phyloP scores from a whole-genome alignment of 2,888 invertebrate genomes.

The Ectropis crepuscularia region DNA sequence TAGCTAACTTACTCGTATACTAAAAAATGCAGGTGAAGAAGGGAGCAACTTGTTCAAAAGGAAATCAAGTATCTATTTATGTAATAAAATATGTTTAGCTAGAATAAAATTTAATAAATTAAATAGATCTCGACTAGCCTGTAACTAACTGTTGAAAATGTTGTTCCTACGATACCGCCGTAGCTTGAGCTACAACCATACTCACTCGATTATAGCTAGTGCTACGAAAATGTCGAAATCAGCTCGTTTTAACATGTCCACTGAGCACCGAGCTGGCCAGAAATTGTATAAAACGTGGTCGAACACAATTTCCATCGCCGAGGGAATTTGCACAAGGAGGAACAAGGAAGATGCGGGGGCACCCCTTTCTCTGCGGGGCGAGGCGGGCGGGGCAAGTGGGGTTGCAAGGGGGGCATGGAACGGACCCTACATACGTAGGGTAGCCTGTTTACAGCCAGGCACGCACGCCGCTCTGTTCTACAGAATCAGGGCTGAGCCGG shows the following conservation, averaged over 20 bases:
- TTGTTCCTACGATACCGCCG: too few species aligned
- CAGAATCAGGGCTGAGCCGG: slow-evolving; percentile 82
- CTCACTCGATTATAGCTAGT: neutral
- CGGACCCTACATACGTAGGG: slow-evolving; percentile 80
- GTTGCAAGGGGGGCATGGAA: slow-evolving; percentile 64
- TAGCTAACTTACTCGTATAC: too few species aligned
- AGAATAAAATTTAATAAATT: too few species aligned
- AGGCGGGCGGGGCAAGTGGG: slow-evolving; percentile 33
- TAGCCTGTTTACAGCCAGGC: slow-evolving; percentile 82
- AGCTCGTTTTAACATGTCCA: slow-evolving; percentile 48
- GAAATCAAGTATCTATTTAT: too few species aligned
- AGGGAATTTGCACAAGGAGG: slow-evolving; percentile 85
- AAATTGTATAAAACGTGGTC: slow-evolving; percentile 85
- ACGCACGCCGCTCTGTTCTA: slow-evolving; percentile 82
- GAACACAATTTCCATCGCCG: slow-evolving; percentile 83
- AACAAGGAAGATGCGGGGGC: slow-evolving; percentile 81
- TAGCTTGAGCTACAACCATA: neutral
- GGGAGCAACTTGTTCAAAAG: too few species aligned
- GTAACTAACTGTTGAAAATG: too few species aligned
- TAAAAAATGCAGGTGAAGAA: too few species aligned
- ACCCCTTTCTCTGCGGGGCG: slow-evolving; percentile 77
- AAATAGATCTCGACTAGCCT: too few species aligned
- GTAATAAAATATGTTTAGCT: too few species aligned
- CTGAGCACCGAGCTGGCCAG: slow-evolving; percentile 65
- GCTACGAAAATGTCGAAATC: slow-evolving; percentile 18